Conservation (phyloP, 1,140 invertebrate species). For the Catajapyx aquilonaris region DNA sequence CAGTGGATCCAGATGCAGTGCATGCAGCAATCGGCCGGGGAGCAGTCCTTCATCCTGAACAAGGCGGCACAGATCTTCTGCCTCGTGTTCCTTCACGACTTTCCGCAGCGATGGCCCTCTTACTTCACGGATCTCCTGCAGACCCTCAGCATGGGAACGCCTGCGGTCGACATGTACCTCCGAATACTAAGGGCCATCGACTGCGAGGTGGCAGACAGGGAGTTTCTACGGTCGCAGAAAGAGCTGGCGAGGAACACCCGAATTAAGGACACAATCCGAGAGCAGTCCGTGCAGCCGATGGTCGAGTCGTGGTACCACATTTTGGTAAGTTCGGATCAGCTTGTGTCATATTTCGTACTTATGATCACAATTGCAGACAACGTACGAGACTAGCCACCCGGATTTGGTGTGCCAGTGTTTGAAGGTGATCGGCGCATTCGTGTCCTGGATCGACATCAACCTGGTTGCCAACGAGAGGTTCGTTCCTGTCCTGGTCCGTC, state of each 20-base stretch:
- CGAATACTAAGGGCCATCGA: slow-evolving; percentile 29
- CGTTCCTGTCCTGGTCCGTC: slow-evolving; percentile 26
- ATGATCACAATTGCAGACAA: slow-evolving; percentile 24
- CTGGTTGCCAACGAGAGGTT: slow-evolving; percentile 33
- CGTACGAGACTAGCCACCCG: slow-evolving; percentile 20
- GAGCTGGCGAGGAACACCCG: slow-evolving; percentile 27
- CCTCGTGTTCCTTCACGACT: slow-evolving; percentile 27
- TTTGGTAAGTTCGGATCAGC: slow-evolving; percentile 29
- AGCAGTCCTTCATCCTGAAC: slow-evolving; percentile 19
- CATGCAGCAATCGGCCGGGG: slow-evolving; percentile 5
- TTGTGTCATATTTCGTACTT: too few species aligned
- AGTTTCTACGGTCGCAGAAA: slow-evolving; percentile 19
- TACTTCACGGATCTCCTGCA: slow-evolving; percentile 29
- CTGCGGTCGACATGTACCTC: slow-evolving; percentile 28
- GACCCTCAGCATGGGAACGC: slow-evolving; percentile 18
- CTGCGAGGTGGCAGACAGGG: slow-evolving; percentile 13
- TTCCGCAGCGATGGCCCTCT: slow-evolving; percentile 26
- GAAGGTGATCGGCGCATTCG: slow-evolving; percentile 31
- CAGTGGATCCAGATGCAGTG: slow-evolving; percentile 14
- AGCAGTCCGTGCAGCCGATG: slow-evolving; percentile 25
- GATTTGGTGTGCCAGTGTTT: slow-evolving; percentile 25
- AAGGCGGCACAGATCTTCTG: slow-evolving; percentile 30
- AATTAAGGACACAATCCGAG: slow-evolving; percentile 34
- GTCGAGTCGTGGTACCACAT: slow-evolving; percentile 33
- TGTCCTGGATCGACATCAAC: slow-evolving; percentile 36